Percentiles rank a stretch among this genome's conserved stretches.
Evolutionary conservation across 2,113 vertebrate genomes (phyloP).

Genomic region (Leucoraja erinaceus): DNA sequence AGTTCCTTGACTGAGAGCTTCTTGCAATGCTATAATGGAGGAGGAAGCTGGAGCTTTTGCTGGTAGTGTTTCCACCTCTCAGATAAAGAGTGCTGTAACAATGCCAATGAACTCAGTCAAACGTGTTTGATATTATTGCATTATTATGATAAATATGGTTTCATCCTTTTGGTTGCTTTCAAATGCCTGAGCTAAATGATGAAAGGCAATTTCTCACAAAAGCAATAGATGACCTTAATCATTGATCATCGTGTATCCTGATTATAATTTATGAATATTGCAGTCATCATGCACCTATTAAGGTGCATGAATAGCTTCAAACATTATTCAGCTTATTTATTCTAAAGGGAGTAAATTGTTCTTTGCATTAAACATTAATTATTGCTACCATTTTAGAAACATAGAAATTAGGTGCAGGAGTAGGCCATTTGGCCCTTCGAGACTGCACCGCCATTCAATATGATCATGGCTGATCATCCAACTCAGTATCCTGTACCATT

Average conservation of each 20-base stretch:
- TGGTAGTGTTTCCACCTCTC: background rate
- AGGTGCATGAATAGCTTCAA: background rate
- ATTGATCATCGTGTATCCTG: background rate
- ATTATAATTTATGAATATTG: background rate
- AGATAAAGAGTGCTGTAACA: background rate
- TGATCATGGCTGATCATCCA: no score
- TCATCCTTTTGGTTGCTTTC: background rate
- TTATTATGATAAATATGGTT: background rate
- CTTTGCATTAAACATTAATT: background rate
- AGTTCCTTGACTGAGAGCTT: background rate
- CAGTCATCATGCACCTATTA: background rate
- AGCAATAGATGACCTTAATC: constrained; percentile 13
- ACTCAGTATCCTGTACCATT: no score
- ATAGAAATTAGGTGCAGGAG: no score
- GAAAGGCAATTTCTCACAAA: background rate
- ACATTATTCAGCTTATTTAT: background rate
- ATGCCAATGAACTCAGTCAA: background rate
- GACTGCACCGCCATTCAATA: no score
- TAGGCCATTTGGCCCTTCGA: no score
- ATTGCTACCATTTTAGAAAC: background rate
- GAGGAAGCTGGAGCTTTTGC: background rate
- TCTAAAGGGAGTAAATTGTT: background rate
- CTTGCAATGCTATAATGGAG: background rate
- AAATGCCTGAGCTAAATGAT: background rate
- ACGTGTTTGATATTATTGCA: constrained; percentile 13